Evolutionary conservation across 2,888 invertebrate genomes (phyloP), one percentile per base, ranked within the genome.

Genomic region (Rhagophthalmus giganteus): DNA sequence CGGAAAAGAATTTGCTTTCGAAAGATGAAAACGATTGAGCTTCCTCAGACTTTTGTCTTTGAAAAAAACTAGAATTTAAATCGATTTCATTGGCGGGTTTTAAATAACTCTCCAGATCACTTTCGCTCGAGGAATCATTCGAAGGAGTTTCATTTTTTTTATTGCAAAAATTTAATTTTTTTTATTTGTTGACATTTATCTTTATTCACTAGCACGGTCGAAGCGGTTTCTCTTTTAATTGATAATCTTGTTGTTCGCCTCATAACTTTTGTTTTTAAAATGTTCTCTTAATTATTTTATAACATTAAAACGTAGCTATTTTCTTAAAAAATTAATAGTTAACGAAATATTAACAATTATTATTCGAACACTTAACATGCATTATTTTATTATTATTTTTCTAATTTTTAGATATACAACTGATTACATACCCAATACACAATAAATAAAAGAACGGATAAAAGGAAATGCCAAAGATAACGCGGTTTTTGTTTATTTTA

Each of bases 51-150:
- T 61, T 59, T 45, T 55, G 37, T 4, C 53, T 35, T 48, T 65
- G 69, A 53, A 82, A 83, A 63, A 81, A 82, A 41, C 74, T 74
- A 1, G 81, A 81, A 49, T 77, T 74, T 2, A 82, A 67, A 69
- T 84, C 77, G 7, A 83, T 68, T 61, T 82, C 75, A 47, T 77
- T 74, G 0, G 79, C 76, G 44, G 79, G 73, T 3, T 80, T 76
- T 24, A 82, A 65, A 64, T 81, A 81, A 54, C 76, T 76, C 50
- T 79, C 81, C 50, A 82, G 81, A 48, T 76, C 76, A 55, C 74
- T 75, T 49, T 76, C 75, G 53, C 74, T 74, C 5, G 72, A 72
- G 31, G 60, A 66, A 51, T 63, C 61, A 39, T 63, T 59, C 24
- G 33, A n/a, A n/a, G n/a, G n/a, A n/a, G n/a, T n/a, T n/a, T 11